Percentiles rank a stretch among this genome's conserved stretches.
These are phyloP conservation scores for Drosophila melanica DNA, from an alignment of 1,140 invertebrate species.

Conservation along the genomic window DNA sequence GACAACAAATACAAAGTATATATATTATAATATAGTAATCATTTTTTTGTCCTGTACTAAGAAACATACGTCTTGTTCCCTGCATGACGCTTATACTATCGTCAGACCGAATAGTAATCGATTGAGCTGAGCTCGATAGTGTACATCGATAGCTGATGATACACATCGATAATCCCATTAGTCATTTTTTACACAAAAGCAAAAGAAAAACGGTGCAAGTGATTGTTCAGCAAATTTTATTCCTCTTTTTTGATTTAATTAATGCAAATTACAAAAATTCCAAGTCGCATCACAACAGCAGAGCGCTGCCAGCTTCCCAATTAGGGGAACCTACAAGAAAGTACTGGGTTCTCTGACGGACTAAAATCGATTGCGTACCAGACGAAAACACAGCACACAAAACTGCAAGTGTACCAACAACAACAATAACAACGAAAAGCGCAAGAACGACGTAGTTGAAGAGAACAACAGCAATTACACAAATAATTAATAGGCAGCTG, in stretches of 20 bases:
- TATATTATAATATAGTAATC: too few relatives aligned
- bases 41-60: background rate
- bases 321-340: constrained; percentile 3
- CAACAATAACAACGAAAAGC: constrained; percentile 19
- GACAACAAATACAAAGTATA: too few relatives aligned
- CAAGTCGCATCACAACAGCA: background rate
- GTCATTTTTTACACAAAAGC: constrained; percentile 73
- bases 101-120: background rate
- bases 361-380: constrained; percentile 69
- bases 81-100: background rate
- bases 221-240: constrained; percentile 50
- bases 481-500: constrained; percentile 49
- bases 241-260: constrained; percentile 27
- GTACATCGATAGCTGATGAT: constrained; percentile 3
- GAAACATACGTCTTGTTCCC: background rate
- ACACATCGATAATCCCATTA: constrained; percentile 53
- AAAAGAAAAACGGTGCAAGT: constrained; percentile 53
- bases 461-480: constrained; percentile 29
- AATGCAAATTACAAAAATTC: constrained; percentile 32
- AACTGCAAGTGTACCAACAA: constrained; percentile 43
- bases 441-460: constrained; percentile 24
- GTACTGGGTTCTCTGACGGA: constrained; percentile 34
- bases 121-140: background rate
- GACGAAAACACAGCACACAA: constrained; percentile 41
- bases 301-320: constrained; percentile 5